Percentiles rank a stretch among this genome's conserved stretches.
Evolutionary conservation across 2,888 invertebrate genomes (phyloP).

Genomic region (Ommatoiulus sabulosus): DNA sequence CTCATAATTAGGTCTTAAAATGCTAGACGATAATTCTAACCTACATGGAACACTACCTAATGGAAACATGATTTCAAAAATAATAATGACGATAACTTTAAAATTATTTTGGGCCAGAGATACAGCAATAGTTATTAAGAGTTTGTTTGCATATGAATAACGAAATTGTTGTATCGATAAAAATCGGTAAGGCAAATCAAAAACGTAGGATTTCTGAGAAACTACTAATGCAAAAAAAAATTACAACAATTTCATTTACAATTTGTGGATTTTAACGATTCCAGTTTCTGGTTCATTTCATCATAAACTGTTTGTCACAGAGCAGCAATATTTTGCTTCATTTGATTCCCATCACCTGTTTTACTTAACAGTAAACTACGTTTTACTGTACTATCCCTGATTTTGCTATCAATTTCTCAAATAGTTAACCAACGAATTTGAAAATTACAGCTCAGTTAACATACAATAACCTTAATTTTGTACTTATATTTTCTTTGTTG

Average conservation of each 20-base stretch:
- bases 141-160: background rate
- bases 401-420: background rate
- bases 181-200: background rate
- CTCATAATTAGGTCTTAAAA: background rate
- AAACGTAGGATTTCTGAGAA: background rate
- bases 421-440: background rate
- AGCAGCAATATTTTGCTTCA: background rate
- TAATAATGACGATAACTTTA: background rate
- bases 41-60: background rate
- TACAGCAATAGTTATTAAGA: background rate
- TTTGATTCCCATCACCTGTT: background rate
- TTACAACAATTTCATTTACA: background rate
- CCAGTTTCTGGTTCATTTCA: background rate
- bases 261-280: background rate
- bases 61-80: slow-evolving; percentile 7
- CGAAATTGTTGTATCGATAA: slow-evolving; percentile 21
- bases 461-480: background rate
- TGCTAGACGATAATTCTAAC: background rate
- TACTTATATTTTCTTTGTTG: slow-evolving; percentile 21
- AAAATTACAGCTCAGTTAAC: background rate
- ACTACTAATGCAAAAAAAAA: background rate
- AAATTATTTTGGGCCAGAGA: slow-evolving; percentile 1
- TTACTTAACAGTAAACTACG: background rate
- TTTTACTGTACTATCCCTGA: background rate
- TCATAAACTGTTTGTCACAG: background rate